These are phyloP conservation scores for Epinotia bilunana DNA, from an alignment of 2,888 invertebrate genomes.

Conservation along the genomic window DNA sequence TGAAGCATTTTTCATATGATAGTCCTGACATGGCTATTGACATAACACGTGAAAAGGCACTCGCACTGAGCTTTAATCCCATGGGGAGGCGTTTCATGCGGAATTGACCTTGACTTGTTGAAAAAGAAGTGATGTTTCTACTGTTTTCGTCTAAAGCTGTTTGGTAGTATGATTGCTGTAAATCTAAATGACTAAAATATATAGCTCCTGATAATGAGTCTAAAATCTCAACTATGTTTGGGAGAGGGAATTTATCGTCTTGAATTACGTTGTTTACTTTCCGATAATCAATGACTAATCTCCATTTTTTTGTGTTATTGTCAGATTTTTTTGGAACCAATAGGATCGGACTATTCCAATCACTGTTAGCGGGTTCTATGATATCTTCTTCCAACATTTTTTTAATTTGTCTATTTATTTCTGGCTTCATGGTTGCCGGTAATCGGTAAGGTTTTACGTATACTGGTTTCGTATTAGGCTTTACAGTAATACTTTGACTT, in stretches of 20 bases:
- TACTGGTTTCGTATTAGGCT: not conserved
- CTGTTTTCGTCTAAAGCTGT: not conserved
- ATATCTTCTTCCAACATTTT: conserved; percentile 18
- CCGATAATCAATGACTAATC: conserved; percentile 1
- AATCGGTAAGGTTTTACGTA: conserved; percentile 18
- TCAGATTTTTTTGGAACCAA: conserved; percentile 4
- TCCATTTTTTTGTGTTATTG: conserved; percentile 1
- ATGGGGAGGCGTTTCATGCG: not conserved
- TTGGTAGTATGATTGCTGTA: conserved; percentile 2
- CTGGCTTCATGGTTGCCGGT: conserved; percentile 13
- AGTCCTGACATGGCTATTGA: conserved; percentile 14
- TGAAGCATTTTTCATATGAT: conserved; percentile 7
- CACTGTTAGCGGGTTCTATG: conserved; percentile 5
- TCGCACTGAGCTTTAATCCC: not conserved
- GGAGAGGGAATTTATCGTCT: conserved; percentile 1
- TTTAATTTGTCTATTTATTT: conserved; percentile 11
- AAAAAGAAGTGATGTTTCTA: not conserved
- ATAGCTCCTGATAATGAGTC: not conserved
- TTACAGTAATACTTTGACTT: not conserved
- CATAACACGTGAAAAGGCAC: conserved; percentile 11
- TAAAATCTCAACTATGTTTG: not conserved
- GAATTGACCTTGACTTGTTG: not conserved
- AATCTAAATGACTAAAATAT: not conserved
- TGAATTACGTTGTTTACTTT: conserved; percentile 2
- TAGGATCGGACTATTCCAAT: conserved; percentile 13